Evolutionary conservation across 2,888 invertebrate species (phyloP), one percentile per base, ranked within the genome.

Genomic region (Galerucella calmariensis): DNA sequence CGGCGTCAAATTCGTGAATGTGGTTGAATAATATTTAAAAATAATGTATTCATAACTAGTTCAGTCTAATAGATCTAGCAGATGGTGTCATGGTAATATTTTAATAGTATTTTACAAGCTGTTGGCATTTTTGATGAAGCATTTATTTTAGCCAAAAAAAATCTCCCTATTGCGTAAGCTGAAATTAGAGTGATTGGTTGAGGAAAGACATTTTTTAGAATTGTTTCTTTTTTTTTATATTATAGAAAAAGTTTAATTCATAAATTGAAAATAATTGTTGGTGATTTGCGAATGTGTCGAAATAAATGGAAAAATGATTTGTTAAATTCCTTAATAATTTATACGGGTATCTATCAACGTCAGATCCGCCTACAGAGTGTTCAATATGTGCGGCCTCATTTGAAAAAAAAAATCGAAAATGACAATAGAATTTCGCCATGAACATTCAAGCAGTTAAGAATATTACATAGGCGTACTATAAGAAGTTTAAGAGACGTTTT

Each of bases 401-500:
- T 53, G 46, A n/a, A 53, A 53, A 67, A 70, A 69, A 72, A 75
- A 72, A 69, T 27, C 44, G 20, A 41, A 67, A 72, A 58, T 72
- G 75, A 75, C 75, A 75, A 72, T 72, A 69, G 72, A 69, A 67
- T 72, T 75, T 75, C 75, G 62, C 68, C 72, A 72, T 67, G 69
- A 62, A 72, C 62, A 62, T 62, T 35, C 62, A 41, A 35, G 35
- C n/a, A 35, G 9, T 41, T n/a, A 16, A 62, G 48, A 48, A 12
- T 14, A 61, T 27, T 3, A 14, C 61, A 62, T 62, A 62, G 62
- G 41, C 62, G 62, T 20, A 9, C 16, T 20, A 3, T 5, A 20
- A 20, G 9, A 16, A 20, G 56, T 35, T 8, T 8, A 35, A 35
- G 5, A 35, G 5, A 35, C 3, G 2, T 35, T 35, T 35, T 6